Base-by-base conservation (phyloP, 2,113 vertebrate species). In the Felis chaus region DNA sequence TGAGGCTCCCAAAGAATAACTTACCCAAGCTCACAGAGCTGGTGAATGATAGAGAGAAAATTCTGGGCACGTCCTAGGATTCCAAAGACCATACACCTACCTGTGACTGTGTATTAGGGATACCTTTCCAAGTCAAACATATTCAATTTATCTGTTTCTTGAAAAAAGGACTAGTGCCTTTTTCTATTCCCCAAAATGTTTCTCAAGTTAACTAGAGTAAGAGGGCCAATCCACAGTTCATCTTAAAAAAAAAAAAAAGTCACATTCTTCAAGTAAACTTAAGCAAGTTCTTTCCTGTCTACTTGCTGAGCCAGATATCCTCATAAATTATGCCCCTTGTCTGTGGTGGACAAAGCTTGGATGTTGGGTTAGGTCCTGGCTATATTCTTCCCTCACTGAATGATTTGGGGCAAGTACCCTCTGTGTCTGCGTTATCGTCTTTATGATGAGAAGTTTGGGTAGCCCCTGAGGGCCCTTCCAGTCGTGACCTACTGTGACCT, bases 111-210 rank as follows among this genome's bases (percentile, higher is more conserved):
- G 9, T 9, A 33, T 16, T n/a, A 41, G 29, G 16, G 33, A 4
- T 39, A 48, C 55, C 65, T 71, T 96, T 71, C 71, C 50, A 84
- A 71, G 18, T 66, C 29, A 76, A 9, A 96, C 45, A n/a, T 69
- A n/a, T 25, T 91, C 48, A 82, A 12, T 86, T 15, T 36, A 19
- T 21, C 71, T 92, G 25, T 74, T 96, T 90, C 45, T 92, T 48
- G 9, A 74, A 86, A 41, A 45, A 91, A 74, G 45, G 29, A 1
- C 11, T 76, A 39, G 55, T 91, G 15, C 78, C 74, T 89, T 45
- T 39, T 61, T 83, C 76, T 96, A 3, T 21, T 88, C 39, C 63
- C 74, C 57, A 53, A 73, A 41, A 66, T 83, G 29, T 92, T 92
- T 91, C 33, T 41, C 83, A 15, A 33, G 33, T 50, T 88, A 63